Evolutionary conservation across 2,888 invertebrate species (phyloP).

Genomic region (Globia sparganii): DNA sequence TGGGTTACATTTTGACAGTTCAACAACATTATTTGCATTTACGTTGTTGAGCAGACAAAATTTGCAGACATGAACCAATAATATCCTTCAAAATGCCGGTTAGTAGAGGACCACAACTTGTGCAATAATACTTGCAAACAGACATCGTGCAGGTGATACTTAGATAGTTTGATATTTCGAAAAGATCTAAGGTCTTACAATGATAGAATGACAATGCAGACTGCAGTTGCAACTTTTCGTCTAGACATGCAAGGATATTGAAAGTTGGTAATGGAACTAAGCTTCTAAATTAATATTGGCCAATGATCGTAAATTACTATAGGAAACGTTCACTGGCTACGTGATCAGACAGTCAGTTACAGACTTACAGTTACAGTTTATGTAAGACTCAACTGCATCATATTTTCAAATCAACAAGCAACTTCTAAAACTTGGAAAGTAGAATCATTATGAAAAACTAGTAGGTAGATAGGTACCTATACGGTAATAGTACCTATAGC

Average conservation of each 20-base stretch:
- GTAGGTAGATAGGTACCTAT: too few relatives aligned
- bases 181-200: conserved; percentile 22
- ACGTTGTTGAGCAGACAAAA: background rate
- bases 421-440: background rate
- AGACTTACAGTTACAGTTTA: conserved; percentile 5
- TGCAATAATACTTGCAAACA: conserved; percentile 5
- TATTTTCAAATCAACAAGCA: background rate
- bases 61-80: background rate
- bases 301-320: conserved; percentile 18
- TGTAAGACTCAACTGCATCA: background rate
- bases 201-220: conserved; percentile 22
- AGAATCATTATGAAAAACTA: background rate
- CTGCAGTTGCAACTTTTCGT: conserved; percentile 38
- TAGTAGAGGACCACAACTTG: background rate
- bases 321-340: conserved; percentile 28
- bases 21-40: background rate
- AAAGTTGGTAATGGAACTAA: conserved; percentile 39
- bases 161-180: conserved; percentile 11
- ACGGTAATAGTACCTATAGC: too few relatives aligned
- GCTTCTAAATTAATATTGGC: conserved; percentile 26
- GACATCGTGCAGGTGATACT: background rate
- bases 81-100: background rate
- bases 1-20: background rate
- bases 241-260: conserved; percentile 56
- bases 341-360: conserved; percentile 13